Conservation (phyloP, 2,888 invertebrate genomes). For the Habroteleia sp. region DNA sequence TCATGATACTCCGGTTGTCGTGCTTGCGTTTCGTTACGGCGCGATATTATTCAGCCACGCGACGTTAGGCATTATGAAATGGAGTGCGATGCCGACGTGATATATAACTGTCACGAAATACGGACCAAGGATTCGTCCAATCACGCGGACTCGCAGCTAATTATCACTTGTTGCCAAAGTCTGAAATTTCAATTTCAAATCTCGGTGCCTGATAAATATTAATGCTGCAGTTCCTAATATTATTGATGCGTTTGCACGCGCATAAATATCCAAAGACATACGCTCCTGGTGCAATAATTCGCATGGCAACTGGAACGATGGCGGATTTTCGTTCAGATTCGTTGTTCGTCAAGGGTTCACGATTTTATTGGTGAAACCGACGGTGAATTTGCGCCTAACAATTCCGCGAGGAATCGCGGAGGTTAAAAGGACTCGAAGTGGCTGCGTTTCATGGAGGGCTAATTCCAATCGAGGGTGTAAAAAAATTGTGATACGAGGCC, state of each 20-base stretch:
- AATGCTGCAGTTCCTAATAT: slow-evolving; percentile 21
- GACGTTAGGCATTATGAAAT: slow-evolving; percentile 62
- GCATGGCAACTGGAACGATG: slow-evolving; percentile 19
- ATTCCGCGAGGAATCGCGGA: slow-evolving; percentile 20
- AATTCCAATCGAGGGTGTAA: slow-evolving; percentile 27
- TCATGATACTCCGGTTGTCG: slow-evolving; percentile 26
- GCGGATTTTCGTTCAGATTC: too few species aligned
- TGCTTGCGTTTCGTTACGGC: slow-evolving; percentile 40
- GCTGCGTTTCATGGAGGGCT: slow-evolving; percentile 12
- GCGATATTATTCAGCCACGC: slow-evolving; percentile 59
- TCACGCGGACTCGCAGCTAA: slow-evolving; percentile 28
- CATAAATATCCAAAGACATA: slow-evolving; percentile 7
- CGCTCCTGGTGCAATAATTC: slow-evolving; percentile 5
- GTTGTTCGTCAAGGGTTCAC: slow-evolving; percentile 1
- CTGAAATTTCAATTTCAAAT: slow-evolving; percentile 56
- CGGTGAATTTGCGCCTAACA: slow-evolving; percentile 1
- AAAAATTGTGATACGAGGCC: slow-evolving; percentile 39
- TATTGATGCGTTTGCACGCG: slow-evolving; percentile 1
- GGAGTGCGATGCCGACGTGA: slow-evolving; percentile 27
- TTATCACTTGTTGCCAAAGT: slow-evolving; percentile 54
- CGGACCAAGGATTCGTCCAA: slow-evolving; percentile 11
- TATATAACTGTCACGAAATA: slow-evolving; percentile 42
- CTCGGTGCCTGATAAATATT: slow-evolving; percentile 30
- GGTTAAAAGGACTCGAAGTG: slow-evolving; percentile 28
- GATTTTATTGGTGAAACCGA: slow-evolving; percentile 21